phyloP scores from a whole-genome alignment of 2,113 vertebrate genomes.

The Sigmodon hispidus region DNA sequence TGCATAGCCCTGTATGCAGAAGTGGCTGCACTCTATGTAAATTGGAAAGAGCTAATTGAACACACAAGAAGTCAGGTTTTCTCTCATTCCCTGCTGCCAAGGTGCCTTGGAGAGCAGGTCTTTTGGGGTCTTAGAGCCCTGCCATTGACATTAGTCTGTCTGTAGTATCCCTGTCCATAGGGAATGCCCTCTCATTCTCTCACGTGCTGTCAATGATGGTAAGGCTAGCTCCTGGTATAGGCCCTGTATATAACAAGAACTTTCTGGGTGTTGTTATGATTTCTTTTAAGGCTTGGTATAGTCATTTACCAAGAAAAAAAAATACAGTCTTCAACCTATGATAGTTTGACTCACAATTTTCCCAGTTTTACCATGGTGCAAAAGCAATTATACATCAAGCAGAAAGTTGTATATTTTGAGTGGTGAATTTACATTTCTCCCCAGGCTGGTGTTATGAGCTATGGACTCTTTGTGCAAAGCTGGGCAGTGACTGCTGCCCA shows the following conservation, averaged over 20 bases:
- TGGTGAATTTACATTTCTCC: not conserved
- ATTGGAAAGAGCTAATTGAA: not conserved
- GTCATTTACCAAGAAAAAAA: not conserved
- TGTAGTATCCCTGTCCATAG: not conserved
- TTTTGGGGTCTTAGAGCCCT: not conserved
- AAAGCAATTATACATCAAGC: not conserved
- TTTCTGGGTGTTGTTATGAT: not conserved
- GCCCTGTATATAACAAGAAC: not conserved
- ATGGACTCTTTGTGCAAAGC: not conserved
- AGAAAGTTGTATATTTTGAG: not conserved
- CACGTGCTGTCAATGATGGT: rapidly evolving
- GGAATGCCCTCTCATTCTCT: not conserved
- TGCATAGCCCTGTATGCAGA: not conserved
- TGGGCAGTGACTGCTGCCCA: not conserved
- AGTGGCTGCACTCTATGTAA: not conserved
- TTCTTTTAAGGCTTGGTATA: not conserved
- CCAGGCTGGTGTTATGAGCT: not conserved
- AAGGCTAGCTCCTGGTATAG: too few species aligned
- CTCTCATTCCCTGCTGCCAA: not conserved
- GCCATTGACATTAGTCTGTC: too few species aligned
- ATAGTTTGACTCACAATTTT: not conserved
- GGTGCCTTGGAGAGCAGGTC: not conserved
- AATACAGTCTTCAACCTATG: not conserved
- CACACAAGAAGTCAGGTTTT: not conserved
- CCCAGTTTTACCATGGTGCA: not conserved